These are phyloP conservation scores for Uria lomvia DNA, from an alignment of 2,113 vertebrate species.

Conservation along the genomic window DNA sequence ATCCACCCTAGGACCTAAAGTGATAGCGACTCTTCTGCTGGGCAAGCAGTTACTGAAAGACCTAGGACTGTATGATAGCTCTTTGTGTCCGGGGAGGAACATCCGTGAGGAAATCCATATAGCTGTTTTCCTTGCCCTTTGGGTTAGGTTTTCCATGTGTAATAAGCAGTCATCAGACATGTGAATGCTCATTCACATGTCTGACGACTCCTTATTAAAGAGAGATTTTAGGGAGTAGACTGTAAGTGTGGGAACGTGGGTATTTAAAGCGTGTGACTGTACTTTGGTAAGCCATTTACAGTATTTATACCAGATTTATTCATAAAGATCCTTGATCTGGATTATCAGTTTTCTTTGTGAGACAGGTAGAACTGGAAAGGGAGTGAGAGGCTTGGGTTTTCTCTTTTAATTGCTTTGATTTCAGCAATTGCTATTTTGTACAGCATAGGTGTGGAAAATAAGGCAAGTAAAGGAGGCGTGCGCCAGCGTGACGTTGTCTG, in stretches of 20 bases:
- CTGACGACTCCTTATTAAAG: neutral
- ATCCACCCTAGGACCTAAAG: rapidly evolving
- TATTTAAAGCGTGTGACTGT: neutral
- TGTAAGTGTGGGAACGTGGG: neutral
- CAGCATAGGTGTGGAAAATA: no score
- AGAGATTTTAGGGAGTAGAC: neutral
- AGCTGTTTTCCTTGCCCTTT: neutral
- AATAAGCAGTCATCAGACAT: no score
- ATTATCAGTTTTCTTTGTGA: neutral
- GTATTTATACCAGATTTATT: neutral
- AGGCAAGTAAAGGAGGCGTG: neutral
- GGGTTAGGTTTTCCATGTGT: neutral
- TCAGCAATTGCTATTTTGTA: neutral
- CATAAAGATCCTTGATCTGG: neutral
- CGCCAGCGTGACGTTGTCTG: rapidly evolving
- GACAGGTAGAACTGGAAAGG: neutral
- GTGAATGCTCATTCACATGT: neutral
- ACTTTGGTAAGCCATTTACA: neutral
- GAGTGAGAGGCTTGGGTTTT: neutral
- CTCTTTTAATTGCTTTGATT: neutral
- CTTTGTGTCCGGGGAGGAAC: neutral
- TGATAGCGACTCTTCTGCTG: neutral
- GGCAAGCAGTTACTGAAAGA: neutral
- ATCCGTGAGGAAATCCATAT: neutral
- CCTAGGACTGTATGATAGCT: neutral